phyloP scores from a whole-genome alignment of 1,140 invertebrate species.

The Orius laevigatus region DNA sequence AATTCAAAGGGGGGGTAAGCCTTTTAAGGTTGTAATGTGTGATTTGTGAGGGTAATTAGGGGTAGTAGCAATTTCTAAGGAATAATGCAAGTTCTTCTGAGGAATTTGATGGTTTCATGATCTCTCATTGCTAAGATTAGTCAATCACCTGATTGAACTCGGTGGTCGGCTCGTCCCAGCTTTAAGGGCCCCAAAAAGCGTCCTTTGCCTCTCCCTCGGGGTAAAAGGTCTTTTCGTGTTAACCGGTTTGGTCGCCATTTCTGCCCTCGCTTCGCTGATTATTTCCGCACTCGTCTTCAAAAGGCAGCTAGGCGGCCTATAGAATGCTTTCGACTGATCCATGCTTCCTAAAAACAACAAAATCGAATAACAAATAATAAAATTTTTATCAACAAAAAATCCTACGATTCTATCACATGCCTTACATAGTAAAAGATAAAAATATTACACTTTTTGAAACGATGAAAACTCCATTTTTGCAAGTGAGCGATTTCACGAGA shows the following conservation, averaged over 20 bases:
- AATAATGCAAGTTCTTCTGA: no score
- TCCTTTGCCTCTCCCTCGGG: conserved; percentile 53
- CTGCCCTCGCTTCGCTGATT: conserved; percentile 55
- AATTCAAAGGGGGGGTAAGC: no score
- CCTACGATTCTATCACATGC: background rate
- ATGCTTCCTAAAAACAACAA: conserved; percentile 3
- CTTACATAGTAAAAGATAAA: background rate
- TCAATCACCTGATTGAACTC: conserved; percentile 54
- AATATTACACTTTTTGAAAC: no score
- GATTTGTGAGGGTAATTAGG: no score
- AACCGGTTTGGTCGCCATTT: conserved; percentile 33
- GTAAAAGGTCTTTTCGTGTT: conserved; percentile 64
- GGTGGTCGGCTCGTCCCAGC: conserved; percentile 44
- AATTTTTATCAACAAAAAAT: background rate
- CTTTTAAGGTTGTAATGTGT: no score
- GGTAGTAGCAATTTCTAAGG: no score
- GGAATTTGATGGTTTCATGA: background rate
- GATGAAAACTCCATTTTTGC: background rate
- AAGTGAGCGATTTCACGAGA: background rate
- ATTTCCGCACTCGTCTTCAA: conserved; percentile 36
- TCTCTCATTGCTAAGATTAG: background rate
- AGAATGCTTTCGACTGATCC: conserved; percentile 12
- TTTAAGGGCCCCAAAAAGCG: conserved; percentile 39
- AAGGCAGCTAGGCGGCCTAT: conserved; percentile 16
- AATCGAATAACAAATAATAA: background rate